phyloP scores from a whole-genome alignment of 2,888 invertebrate species.

The Cremastobaeus sp. region DNA sequence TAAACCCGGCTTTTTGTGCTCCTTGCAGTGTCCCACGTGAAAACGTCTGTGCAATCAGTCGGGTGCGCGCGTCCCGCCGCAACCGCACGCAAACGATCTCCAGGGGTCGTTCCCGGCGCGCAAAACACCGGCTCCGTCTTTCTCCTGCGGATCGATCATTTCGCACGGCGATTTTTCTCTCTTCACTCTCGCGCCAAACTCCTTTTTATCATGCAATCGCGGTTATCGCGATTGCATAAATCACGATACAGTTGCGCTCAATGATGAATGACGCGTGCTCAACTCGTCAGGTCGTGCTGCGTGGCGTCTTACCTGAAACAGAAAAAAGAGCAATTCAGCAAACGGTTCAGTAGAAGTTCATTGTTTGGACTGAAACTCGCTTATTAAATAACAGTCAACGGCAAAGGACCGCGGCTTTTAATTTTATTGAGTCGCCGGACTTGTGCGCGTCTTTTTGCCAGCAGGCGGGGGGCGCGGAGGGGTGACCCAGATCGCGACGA shows the following conservation, averaged over 20 bases:
- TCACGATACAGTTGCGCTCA: constrained; percentile 49
- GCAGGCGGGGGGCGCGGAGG: too few species aligned
- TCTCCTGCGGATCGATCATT: constrained; percentile 45
- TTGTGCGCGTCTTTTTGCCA: constrained; percentile 30
- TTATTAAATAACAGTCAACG: constrained; percentile 17
- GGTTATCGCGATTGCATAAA: constrained; percentile 48
- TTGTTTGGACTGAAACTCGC: constrained; percentile 5
- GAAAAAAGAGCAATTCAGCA: constrained; percentile 9
- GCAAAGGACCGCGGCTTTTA: constrained; percentile 21
- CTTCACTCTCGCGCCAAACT: constrained; percentile 10
- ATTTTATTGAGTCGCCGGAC: constrained; percentile 33
- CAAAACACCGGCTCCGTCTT: constrained; percentile 25
- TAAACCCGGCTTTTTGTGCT: constrained; percentile 15
- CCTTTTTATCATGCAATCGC: constrained; percentile 48
- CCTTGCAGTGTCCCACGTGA: constrained; percentile 4
- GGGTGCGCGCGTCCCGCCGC: not conserved
- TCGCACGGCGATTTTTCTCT: constrained; percentile 28
- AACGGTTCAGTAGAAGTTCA: too few species aligned
- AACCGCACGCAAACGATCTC: constrained; percentile 36
- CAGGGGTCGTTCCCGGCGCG: constrained; percentile 28
- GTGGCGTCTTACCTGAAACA: constrained; percentile 43
- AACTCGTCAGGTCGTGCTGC: constrained; percentile 31
- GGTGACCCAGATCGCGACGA: constrained; percentile 56
- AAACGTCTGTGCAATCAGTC: constrained; percentile 13
- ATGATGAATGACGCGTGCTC: constrained; percentile 40